These are phyloP conservation scores for Sprattus sprattus DNA, from an alignment of 2,113 vertebrate species.

Conservation along the genomic window DNA sequence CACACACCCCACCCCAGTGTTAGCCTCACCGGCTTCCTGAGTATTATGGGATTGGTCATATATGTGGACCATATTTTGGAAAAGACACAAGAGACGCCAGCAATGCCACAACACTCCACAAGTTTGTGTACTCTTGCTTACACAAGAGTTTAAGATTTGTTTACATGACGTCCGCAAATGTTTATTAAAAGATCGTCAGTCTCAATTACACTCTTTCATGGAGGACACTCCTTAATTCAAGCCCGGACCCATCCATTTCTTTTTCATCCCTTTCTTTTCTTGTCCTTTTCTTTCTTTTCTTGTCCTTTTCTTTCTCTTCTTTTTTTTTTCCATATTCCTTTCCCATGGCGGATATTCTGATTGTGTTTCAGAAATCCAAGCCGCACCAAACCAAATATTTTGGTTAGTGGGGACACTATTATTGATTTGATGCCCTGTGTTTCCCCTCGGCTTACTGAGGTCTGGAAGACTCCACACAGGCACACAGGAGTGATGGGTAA, in stretches of 20 bases:
- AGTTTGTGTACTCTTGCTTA: not conserved
- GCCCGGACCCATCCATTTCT: not conserved
- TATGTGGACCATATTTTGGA: not conserved
- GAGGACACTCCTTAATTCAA: not conserved
- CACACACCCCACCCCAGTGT: not conserved
- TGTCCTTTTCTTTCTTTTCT: not conserved
- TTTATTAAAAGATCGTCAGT: not conserved
- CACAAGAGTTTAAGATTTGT: not conserved
- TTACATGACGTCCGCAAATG: not conserved
- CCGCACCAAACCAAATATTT: constrained; percentile 29
- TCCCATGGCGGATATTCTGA: constrained; percentile 20
- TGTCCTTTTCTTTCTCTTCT: not conserved
- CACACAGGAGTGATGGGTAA: not conserved
- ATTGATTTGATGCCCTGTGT: constrained; percentile 8
- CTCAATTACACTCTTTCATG: not conserved
- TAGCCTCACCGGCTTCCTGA: not conserved
- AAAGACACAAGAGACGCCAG: not conserved
- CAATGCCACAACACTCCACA: not conserved
- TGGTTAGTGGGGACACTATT: constrained; percentile 29
- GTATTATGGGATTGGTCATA: not conserved
- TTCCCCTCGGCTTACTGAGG: not conserved
- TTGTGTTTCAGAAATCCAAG: constrained; percentile 20
- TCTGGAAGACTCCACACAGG: not conserved
- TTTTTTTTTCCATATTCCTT: not conserved
- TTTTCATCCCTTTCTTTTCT: not conserved